These are phyloP conservation scores for Tolypeutes matacus DNA, from an alignment of 2,797 vertebrate species.

Conservation along the genomic window DNA sequence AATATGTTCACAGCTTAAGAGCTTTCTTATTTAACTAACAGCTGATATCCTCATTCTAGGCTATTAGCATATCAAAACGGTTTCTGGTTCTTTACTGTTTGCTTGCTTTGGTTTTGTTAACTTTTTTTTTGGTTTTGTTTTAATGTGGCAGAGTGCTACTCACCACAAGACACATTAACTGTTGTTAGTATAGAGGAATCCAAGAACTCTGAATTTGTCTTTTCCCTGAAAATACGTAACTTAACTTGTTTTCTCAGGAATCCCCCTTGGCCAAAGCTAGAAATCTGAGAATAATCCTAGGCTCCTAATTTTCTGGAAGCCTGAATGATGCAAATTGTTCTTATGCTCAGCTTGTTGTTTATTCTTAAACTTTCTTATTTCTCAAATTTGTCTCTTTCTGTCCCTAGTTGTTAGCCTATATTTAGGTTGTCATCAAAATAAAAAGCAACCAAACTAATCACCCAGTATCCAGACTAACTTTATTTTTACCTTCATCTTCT, in stretches of 20 bases:
- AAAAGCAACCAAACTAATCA: background rate
- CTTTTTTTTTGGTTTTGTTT: background rate
- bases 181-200: background rate
- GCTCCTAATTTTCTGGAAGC: background rate
- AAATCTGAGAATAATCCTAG: background rate
- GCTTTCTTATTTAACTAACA: slow-evolving; percentile 45
- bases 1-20: slow-evolving; percentile 46
- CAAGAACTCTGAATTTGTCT: background rate
- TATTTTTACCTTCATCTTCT: background rate
- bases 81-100: background rate
- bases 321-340: background rate
- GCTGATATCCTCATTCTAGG: slow-evolving; percentile 45
- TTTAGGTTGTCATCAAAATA: slow-evolving; percentile 25
- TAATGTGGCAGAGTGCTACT: background rate
- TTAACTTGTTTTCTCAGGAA: background rate
- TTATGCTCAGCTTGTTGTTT: background rate
- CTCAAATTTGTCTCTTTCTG: background rate
- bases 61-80: background rate
- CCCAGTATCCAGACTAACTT: slow-evolving; percentile 12
- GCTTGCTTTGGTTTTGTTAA: background rate
- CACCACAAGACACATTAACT: background rate
- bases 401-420: background rate
- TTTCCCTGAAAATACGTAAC: background rate
- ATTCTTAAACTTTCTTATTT: background rate
- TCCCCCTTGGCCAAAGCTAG: background rate